Base-by-base conservation (phyloP, 1,140 invertebrate species). In the Lethrus apterus region DNA sequence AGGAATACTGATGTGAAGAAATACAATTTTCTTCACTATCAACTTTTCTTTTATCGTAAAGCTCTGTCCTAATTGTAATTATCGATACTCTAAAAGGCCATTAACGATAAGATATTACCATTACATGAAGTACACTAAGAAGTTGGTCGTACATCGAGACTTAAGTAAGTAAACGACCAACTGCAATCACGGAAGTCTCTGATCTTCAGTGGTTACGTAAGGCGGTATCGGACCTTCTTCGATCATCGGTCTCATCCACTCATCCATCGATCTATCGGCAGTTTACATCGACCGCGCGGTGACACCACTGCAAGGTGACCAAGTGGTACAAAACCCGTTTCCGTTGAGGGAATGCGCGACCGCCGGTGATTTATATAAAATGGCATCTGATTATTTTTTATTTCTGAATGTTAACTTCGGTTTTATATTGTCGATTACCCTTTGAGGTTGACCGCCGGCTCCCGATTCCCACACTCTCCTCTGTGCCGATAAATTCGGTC, bases 341-440 rank as follows among this genome's bases (percentile, higher is more conserved):
- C 24, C 26, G 26, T 34, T 31, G 20, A 34, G 18, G 40, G 43
- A 51, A 50, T 48, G 50, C 47, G 35, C 24, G 47, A 50, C 34
- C 45, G 40, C 42, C 47, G 54, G 58, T 65, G 63, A 64, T 64
- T 65, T 63, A 65, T 63, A 61, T 58, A 56, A 60, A 65, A 63
- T 60, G 57, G 51, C 62, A 58, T 61, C 61, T 60, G 63, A 63
- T 65, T 59, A 65, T 65, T 65, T 63, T 61, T 63, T 64, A 63
- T 65, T 65, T 63, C 58, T 62, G 60, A 65, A 65, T 62, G 63
- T 65, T 65, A 63, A 63, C 60, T 58, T 62, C 53, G 58, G 59
- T 62, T 63, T 65, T 63, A 65, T 65, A 64, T 62, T 65, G 63
- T 65, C 60, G 61, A 62, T 63, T 61, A 59, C 55, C 57, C 63